phyloP scores from a whole-genome alignment of 1,140 invertebrate genomes.

The Drosophila teissieri region DNA sequence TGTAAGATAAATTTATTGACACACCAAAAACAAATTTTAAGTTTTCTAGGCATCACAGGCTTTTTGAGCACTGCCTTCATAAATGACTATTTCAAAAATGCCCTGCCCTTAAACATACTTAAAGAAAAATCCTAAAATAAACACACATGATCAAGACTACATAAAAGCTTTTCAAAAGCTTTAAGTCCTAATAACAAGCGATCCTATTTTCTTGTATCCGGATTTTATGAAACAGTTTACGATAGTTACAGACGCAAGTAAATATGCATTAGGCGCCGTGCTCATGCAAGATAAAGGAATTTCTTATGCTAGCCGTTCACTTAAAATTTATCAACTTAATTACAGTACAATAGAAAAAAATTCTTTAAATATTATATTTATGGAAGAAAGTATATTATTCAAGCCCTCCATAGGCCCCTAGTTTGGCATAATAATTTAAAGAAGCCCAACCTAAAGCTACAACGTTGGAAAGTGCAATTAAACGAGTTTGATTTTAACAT shows the following conservation, averaged over 20 bases:
- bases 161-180: conserved; percentile 12
- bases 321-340: conserved; percentile 6
- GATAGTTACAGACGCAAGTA: conserved; percentile 26
- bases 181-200: conserved; percentile 1
- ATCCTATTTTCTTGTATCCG: conserved; percentile 5
- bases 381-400: conserved; percentile 14
- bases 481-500: conserved; percentile 35
- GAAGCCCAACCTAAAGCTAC: conserved; percentile 16
- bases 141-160: neutral
- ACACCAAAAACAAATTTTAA: conserved; percentile 30
- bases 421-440: conserved; percentile 33
- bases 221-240: conserved; percentile 28
- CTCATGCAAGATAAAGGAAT: conserved; percentile 12
- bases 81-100: too few species aligned
- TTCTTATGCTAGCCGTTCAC: neutral
- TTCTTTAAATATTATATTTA: conserved; percentile 24
- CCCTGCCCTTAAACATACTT: too few species aligned
- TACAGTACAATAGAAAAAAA: conserved; percentile 26
- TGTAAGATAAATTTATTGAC: conserved; percentile 11
- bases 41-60: too few species aligned
- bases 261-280: conserved; percentile 28
- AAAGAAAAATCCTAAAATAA: conserved; percentile 12
- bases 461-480: conserved; percentile 29
- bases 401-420: conserved; percentile 12
- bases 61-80: too few species aligned